Conservation (phyloP, 2,797 vertebrate species). For the Anas georgica region DNA sequence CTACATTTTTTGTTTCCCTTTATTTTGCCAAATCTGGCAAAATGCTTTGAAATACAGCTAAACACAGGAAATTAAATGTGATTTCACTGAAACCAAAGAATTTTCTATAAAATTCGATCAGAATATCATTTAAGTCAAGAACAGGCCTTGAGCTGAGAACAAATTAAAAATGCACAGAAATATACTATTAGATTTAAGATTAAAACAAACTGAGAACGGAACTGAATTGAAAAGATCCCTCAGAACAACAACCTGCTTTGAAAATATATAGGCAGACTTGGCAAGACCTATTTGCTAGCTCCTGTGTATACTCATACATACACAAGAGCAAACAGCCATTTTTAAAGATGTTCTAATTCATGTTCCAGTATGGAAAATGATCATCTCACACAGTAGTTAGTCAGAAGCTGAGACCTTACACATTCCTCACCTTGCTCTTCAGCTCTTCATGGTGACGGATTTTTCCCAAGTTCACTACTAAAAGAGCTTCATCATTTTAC, state of each 20-base stretch:
- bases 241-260: background rate
- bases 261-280: background rate
- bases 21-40: background rate
- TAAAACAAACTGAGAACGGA: background rate
- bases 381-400: background rate
- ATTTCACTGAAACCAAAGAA: background rate
- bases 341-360: background rate
- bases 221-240: background rate
- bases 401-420: background rate
- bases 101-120: background rate
- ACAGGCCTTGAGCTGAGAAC: background rate
- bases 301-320: accelerated
- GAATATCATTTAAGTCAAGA: background rate
- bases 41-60: background rate
- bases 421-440: background rate
- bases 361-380: background rate
- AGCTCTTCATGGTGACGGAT: background rate
- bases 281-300: background rate
- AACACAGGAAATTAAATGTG: background rate
- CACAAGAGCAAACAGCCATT: background rate
- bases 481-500: background rate
- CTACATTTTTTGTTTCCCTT: background rate
- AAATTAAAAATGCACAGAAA: background rate
- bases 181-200: background rate
- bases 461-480: background rate